Percentiles rank a stretch among this genome's conserved stretches.
These are phyloP conservation scores for Carcina quercana DNA, from an alignment of 2,888 invertebrate genomes.

Conservation along the genomic window DNA sequence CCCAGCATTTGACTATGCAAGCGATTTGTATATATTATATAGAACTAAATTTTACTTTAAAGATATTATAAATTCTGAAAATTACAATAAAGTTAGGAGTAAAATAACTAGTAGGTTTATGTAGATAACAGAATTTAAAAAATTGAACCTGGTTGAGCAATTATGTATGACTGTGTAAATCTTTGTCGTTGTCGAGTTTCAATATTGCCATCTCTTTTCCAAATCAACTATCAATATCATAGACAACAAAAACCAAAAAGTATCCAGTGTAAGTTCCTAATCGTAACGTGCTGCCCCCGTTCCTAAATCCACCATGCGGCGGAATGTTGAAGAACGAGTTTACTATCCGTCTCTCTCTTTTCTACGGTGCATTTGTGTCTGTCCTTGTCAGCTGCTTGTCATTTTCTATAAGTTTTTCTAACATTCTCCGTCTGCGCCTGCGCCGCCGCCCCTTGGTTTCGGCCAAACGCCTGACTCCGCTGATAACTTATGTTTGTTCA, in stretches of 20 bases:
- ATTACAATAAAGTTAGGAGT: too few relatives aligned
- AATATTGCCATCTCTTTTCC: too few relatives aligned
- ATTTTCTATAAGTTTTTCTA: constrained; percentile 75
- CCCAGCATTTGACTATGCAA: too few relatives aligned
- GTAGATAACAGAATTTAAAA: too few relatives aligned
- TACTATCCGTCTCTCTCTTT: constrained; percentile 61
- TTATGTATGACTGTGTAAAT: too few relatives aligned
- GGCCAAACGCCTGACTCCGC: constrained; percentile 55
- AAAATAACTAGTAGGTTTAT: too few relatives aligned
- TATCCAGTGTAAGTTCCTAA: constrained; percentile 69
- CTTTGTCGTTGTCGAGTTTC: too few relatives aligned
- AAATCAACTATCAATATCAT: constrained; percentile 41
- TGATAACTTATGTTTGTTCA: constrained; percentile 66
- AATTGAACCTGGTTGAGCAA: too few relatives aligned
- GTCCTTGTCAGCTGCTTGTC: constrained; percentile 67
- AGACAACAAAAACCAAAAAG: constrained; percentile 57
- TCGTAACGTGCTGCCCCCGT: constrained; percentile 72
- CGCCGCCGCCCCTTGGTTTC: constrained; percentile 51
- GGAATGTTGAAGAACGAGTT: constrained; percentile 72
- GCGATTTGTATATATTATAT: too few relatives aligned
- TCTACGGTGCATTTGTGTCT: constrained; percentile 48
- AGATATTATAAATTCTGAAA: too few relatives aligned
- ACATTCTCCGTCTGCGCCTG: constrained; percentile 61
- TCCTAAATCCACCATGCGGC: constrained; percentile 72
- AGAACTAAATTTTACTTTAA: too few relatives aligned